Percentiles rank a stretch among this genome's conserved stretches.
Conservation (phyloP, 1,140 invertebrate species). For the Orchesella cincta region DNA sequence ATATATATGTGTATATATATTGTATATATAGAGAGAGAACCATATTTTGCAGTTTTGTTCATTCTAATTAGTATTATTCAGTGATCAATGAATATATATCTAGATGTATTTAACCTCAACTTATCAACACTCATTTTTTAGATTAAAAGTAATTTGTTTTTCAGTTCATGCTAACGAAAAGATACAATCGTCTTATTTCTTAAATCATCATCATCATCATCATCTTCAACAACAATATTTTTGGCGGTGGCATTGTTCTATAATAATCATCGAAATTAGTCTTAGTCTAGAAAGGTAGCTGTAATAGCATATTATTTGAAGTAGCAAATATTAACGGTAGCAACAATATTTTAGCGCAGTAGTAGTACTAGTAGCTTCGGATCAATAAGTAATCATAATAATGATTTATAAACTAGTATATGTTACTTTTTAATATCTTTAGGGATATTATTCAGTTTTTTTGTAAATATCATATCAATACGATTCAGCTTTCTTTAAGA, state of each 20-base stretch:
- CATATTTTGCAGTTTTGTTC: not conserved
- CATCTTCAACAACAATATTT: not conserved
- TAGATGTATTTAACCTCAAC: not conserved
- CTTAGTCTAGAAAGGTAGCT: too few species aligned
- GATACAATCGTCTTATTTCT: not conserved
- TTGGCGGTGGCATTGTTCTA: not conserved
- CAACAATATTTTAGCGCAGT: too few species aligned
- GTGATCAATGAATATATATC: not conserved
- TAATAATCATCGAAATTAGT: too few species aligned
- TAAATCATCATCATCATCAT: not conserved
- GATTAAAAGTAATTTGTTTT: not conserved
- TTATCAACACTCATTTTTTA: not conserved
- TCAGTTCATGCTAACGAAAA: not conserved
- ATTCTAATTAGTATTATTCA: not conserved
- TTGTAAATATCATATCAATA: too few species aligned
- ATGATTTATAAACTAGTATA: too few species aligned
- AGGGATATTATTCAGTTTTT: too few species aligned
- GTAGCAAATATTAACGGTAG: too few species aligned
- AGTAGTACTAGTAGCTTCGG: not conserved
- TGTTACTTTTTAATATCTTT: too few species aligned
- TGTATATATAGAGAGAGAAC: not conserved
- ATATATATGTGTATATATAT: not conserved
- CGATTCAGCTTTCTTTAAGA: too few species aligned
- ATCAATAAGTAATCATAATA: not conserved
- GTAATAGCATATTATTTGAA: too few species aligned